Base-by-base conservation (phyloP, 2,113 vertebrate species). In the Seriola rivoliana region DNA sequence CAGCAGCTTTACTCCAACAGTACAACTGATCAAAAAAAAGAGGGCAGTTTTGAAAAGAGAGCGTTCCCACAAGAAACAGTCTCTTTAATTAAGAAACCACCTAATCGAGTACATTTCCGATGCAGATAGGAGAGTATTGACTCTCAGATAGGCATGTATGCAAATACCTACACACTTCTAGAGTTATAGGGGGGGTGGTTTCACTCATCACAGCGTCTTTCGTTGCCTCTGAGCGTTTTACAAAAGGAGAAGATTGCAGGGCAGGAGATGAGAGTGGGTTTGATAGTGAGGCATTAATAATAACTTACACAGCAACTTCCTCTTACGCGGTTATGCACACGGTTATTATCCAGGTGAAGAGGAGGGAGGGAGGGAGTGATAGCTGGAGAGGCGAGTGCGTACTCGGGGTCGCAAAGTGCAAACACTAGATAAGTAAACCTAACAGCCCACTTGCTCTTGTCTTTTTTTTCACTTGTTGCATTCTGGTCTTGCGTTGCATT, bases 1-100 rank as follows among this genome's bases (percentile, higher is more conserved):
- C 60, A 46, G 68, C 23, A 71, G 64, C 63, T 80, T 87, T 78
- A 50, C 86, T 79, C 57, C 34, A 71, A 55, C 38, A 32, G 62
- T 25, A 60, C 19, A 5, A 32, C 67, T 25, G 10, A 60, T 68
- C 32, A 38, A 74, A 75, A 77, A 46, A 77, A 14, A 23, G 19
- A 68, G 50, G 29, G n/a, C 60, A 25, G n/a, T 63, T 80, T 38
- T 46, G 42, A 59, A 64, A 59, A 34, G 8, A 38, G 21, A 40
- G 44, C 4, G 8, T 48, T 57, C 25, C 36, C 62, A 8, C 5
- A 67, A 67, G 29, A 67, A 62, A 71, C 19, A 8, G 0, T 32
- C 50, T 36, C 3, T 65, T 65, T 66, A 65, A 68, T 68, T 69
- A 36, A 52, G 10, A 73, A 46, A 57, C 38, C 14, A 52, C 32